Evolutionary conservation across 1,140 invertebrate genomes (phyloP), one percentile per base, ranked within the genome.

Genomic region (Bombyx mandarina): DNA sequence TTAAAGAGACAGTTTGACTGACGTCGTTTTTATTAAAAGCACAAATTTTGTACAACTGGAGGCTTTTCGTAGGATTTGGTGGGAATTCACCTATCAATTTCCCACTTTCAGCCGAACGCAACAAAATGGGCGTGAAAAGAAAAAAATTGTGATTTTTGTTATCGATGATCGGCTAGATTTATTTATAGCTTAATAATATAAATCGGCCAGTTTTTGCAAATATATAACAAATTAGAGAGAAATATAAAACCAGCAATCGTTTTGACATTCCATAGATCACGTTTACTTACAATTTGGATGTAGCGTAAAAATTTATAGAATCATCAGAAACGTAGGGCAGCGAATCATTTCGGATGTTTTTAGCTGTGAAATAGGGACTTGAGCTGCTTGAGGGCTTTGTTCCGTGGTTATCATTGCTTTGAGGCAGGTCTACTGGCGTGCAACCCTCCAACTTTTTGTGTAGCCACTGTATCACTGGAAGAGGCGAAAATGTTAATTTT

Each of bases 381-480:
- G 86, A 88, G 62, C 77, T 86, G 6, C 69, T 67, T 18, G 75
- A 65, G 8, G 67, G 65, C 47, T 69, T 69, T 10, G 75, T 62
- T 9, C 60, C 71, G 45, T 53, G 58, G 22, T 61, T 75, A 50
- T 58, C 52, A 61, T 52, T 73, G 54, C 47, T 71, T 49, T 57
- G 62, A 1, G 55, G 55, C 43, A 54, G 42, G 45, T 67, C 67
- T 10, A 53, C 50, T 8, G 65, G 61, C 45, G 56, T 52, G 26
- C 58, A 62, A 9, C 73, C 73, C 56, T 88, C 88, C 58, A 89
- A 58, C 65, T 89, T 89, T 65, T 86, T 88, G 62, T 88, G 86
- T 52, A 89, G 67, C 88, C 88, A 89, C 63, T 89, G 86, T 43
- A 89, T 88, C 8, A 88, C 86, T 88, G 52, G 56, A 73, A 76